Evolutionary conservation across 2,888 invertebrate genomes (phyloP).

Genomic region (Pasiphila rectangulata): DNA sequence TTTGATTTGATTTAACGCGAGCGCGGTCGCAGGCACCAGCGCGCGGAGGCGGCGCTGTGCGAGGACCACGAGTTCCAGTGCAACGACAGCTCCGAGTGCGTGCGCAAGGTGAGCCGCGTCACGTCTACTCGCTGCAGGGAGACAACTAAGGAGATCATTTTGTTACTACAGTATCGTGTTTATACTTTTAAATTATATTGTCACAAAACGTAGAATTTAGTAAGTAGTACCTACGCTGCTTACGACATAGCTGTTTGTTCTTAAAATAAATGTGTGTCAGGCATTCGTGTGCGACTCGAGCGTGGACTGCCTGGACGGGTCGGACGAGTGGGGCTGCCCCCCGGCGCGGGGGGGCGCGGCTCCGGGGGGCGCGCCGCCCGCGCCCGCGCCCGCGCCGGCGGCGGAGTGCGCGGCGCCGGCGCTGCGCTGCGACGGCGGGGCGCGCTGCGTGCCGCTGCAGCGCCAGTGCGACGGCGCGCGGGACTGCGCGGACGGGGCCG

Average conservation of each 20-base stretch:
- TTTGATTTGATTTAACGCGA: no score
- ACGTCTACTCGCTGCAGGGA: not conserved
- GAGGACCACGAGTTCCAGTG: conserved; percentile 84
- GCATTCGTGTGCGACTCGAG: conserved; percentile 84
- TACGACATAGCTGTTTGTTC: no score
- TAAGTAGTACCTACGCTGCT: no score
- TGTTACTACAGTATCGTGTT: no score
- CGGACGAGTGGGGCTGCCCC: conserved; percentile 85
- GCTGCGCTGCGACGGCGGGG: conserved; percentile 84
- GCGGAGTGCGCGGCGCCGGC: conserved; percentile 76
- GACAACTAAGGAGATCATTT: no score
- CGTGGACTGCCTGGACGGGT: conserved; percentile 86
- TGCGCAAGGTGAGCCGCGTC: conserved; percentile 67
- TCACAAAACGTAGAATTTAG: no score
- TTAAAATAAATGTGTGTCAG: no score
- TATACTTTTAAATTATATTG: no score
- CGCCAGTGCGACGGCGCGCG: conserved; percentile 86
- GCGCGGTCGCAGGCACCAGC: conserved; percentile 39
- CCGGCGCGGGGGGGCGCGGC: conserved; percentile 19
- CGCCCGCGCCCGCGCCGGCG: conserved; percentile 62
- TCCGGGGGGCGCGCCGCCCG: conserved; percentile 20
- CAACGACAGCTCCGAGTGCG: conserved; percentile 81
- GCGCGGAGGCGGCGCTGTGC: conserved; percentile 55
- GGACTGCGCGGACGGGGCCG: conserved; percentile 88
- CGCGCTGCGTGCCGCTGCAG: conserved; percentile 85